Base-by-base conservation (phyloP, 64 coral and sea anemone genomes). In the Trachythela sp. region DNA sequence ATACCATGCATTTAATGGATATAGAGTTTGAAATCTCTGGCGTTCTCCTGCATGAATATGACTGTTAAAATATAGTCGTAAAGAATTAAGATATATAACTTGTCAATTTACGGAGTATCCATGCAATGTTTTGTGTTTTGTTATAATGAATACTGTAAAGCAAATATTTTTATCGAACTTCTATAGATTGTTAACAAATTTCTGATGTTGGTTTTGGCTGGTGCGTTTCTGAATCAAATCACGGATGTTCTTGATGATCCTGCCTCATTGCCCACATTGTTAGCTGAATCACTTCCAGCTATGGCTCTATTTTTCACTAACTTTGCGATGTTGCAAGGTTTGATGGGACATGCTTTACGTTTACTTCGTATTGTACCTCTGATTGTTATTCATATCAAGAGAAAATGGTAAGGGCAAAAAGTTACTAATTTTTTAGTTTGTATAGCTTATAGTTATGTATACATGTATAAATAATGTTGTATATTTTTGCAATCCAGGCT, bases 141-240 rank as follows among this genome's bases (percentile, higher is more conserved):
- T 45, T n/a, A n/a, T n/a, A n/a, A n/a, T n/a, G n/a, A n/a, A n/a
- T n/a, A 52, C 15, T 49, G 48, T 15, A 15, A 52, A 15, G 49
- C 22, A 11, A 52, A 11, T 52, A 20, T 52, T 59, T 41, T n/a
- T 38, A 13, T 87, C 58, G 11, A 13, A 87, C 20, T 14, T 22
- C 91, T 84, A 33, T 34, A 94, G 93, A 41, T 91, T 11, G 84
- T 94, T 27, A 94, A 94, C 60, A 89, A 94, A 72, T 94, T 94
- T 48, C 64, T 94, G 7, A 88, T 91, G 52, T 14, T 94, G 45
- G 84, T 89, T 3, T 49, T 92, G 2, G 93, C 89, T 86, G 93
- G 89, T 29, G 90, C 93, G 70, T 89, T 89, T 20, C 36, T 94
- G 14, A 91, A 94, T 30, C 87, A 91, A 56, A 40, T 94, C 13